These are phyloP conservation scores for Popillia japonica DNA, from an alignment of 1,140 invertebrate genomes.

Conservation along the genomic window DNA sequence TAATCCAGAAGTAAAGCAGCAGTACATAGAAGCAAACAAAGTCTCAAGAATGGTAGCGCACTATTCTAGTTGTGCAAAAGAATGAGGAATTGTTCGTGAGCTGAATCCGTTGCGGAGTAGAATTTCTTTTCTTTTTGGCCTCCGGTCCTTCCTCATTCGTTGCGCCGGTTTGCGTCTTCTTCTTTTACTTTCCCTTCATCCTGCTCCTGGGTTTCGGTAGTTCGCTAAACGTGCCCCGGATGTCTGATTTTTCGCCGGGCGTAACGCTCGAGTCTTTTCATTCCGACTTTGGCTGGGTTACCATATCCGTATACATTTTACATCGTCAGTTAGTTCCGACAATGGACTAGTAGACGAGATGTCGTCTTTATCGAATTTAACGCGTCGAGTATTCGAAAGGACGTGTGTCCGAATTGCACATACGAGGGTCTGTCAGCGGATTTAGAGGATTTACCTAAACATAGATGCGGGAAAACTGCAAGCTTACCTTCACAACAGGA, in stretches of 20 bases:
- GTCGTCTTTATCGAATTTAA: constrained; percentile 36
- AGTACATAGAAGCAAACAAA: constrained; percentile 51
- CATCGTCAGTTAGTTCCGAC: constrained; percentile 51
- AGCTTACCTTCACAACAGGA: background rate
- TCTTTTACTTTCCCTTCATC: constrained; percentile 36
- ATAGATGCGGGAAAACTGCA: background rate
- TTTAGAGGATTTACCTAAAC: constrained; percentile 2
- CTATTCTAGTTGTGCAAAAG: constrained; percentile 48
- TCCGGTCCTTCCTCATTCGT: constrained; percentile 15
- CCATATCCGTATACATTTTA: constrained; percentile 49
- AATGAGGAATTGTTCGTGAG: constrained; percentile 57
- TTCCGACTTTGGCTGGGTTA: constrained; percentile 40
- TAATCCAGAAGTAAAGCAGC: constrained; percentile 23
- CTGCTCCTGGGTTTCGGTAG: constrained; percentile 48
- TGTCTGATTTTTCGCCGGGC: constrained; percentile 53
- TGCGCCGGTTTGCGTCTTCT: background rate
- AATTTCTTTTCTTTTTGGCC: constrained; percentile 37
- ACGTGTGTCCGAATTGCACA: constrained; percentile 15
- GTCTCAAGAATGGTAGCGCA: constrained; percentile 55
- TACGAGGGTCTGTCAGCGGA: constrained; percentile 3
- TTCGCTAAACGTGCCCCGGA: constrained; percentile 54
- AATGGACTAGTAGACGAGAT: constrained; percentile 31
- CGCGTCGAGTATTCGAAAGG: constrained; percentile 18
- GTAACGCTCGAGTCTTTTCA: constrained; percentile 51
- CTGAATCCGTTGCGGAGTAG: constrained; percentile 47